Percentiles rank a stretch among this genome's conserved stretches.
These are phyloP conservation scores for Lycodopsis pacificus DNA, from an alignment of 2,797 vertebrate species.

Conservation along the genomic window DNA sequence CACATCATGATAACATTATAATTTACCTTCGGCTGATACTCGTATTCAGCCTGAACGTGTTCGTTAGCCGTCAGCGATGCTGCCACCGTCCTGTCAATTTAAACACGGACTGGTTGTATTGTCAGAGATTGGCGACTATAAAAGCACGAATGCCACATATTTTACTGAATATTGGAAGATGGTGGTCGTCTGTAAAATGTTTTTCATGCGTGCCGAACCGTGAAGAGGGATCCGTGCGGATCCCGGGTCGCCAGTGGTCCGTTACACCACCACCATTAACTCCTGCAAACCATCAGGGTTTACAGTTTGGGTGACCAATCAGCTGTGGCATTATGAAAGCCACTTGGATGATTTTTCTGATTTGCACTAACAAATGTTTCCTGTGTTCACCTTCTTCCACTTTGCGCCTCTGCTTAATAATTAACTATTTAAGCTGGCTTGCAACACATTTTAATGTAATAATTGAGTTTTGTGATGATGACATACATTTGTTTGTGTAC, in stretches of 20 bases:
- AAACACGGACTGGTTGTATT: not conserved
- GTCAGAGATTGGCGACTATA: not conserved
- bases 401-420: constrained; percentile 67
- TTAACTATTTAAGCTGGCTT: constrained; percentile 45
- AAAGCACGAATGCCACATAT: not conserved
- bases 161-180: not conserved
- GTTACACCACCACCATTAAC: constrained; percentile 45
- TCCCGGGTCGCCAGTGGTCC: not conserved
- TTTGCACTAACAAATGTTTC: constrained; percentile 83
- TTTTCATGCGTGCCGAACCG: too few relatives aligned
- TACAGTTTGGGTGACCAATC: constrained; percentile 47
- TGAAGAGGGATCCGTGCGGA: too few relatives aligned
- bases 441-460: constrained; percentile 41
- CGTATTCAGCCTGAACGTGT: too few relatives aligned
- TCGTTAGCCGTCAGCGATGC: too few relatives aligned
- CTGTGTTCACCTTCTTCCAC: constrained; percentile 72
- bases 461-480: constrained; percentile 19
- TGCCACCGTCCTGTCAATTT: not conserved
- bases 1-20: too few relatives aligned
- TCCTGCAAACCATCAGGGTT: constrained; percentile 58
- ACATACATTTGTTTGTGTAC: constrained; percentile 1
- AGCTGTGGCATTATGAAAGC: constrained; percentile 48
- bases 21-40: too few relatives aligned
- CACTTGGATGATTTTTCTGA: constrained; percentile 63
- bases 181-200: not conserved